These are phyloP conservation scores for Limnephilus auricula DNA, from an alignment of 2,888 invertebrate genomes.

Conservation along the genomic window DNA sequence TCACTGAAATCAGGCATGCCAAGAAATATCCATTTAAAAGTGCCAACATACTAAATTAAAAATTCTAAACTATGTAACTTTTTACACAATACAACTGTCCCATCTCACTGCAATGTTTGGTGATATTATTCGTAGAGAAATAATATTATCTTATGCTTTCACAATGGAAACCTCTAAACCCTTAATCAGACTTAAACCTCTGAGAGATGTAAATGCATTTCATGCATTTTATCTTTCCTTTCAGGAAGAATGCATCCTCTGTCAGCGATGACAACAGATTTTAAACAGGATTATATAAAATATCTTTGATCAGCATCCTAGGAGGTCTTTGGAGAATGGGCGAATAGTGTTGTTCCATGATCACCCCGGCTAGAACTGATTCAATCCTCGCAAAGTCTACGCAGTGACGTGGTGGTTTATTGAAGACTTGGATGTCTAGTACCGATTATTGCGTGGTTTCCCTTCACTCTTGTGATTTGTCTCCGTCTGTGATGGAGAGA, in stretches of 20 bases:
- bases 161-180: not conserved
- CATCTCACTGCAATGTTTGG: not conserved
- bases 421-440: not conserved
- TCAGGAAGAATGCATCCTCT: not conserved
- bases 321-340: not conserved
- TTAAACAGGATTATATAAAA: not conserved
- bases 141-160: not conserved
- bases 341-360: not conserved
- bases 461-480: conserved; percentile 76
- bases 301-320: not conserved
- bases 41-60: not conserved
- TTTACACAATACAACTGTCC: not conserved
- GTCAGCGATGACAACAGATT: not conserved
- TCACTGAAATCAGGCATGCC: not conserved
- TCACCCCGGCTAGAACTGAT: not conserved
- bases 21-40: not conserved
- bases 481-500: conserved; percentile 80
- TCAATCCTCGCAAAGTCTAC: not conserved
- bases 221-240: not conserved
- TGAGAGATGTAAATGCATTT: not conserved
- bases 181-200: not conserved
- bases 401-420: not conserved
- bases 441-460: not conserved
- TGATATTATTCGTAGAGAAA: not conserved
- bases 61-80: not conserved